Base-by-base conservation (phyloP, 2,888 invertebrate genomes). In the Orchesellides sinensis region DNA sequence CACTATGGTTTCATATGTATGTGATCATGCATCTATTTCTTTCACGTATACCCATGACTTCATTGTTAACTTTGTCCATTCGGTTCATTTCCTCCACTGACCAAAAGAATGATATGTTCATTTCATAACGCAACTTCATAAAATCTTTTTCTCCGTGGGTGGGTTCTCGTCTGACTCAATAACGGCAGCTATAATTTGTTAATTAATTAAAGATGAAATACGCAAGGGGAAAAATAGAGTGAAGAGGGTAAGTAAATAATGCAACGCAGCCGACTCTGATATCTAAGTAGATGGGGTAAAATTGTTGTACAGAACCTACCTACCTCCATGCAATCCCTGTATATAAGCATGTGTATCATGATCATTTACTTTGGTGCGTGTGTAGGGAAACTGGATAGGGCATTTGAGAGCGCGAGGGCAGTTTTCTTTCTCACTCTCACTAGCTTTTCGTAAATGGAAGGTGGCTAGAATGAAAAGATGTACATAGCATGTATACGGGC, bases 151-250 rank as follows among this genome's bases (percentile, higher is more conserved):
- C 75, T 17, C 47, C 56, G 19, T 66, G 75, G 75, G 75, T 66
- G 66, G 66, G 56, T 75, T 75, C 29, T 29, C 19, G 25, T 29
- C 75, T 47, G 56, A 75, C 75, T 75, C 75, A 75, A 75, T 75
- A 78, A 78, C 63, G 80, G 29, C 27, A 68, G 79, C 75, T 72
- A 75, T 72, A 84, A 84, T 84, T 84, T 80, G 84, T 83, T 83
- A 84, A 84, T 84, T 84, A 84, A 84, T 84, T 84, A 84, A 83
- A 80, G 77, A 78, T 72, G 77, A 77, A 77, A 77, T 69, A 72
- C 75, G 75, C 35, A 66, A 75, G 66, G 75, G 75, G 75, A 56
- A 66, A 56, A 75, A 75, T 75, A 66, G 75, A 75, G 75, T 75
- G 66, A 27, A 66, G 75, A 75, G 75, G 75, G 75, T 66, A 75